Base-by-base conservation (phyloP, 2,797 vertebrate species). In the Lophius americanus region DNA sequence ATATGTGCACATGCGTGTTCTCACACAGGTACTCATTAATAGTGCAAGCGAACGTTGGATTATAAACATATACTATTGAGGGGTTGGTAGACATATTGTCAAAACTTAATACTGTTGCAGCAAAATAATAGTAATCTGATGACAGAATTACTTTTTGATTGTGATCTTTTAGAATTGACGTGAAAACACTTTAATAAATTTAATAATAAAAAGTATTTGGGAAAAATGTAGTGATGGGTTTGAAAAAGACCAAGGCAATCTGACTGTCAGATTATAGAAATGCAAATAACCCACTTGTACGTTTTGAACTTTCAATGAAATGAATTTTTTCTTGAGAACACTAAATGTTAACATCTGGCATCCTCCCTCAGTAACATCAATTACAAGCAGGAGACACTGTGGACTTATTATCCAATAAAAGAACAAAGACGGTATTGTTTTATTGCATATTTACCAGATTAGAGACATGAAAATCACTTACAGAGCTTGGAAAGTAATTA, bases 181-280 rank as follows among this genome's bases (percentile, higher is more conserved):
- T 75, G 43, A 78, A 81, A 90, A 86, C 81, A 82, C 51, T 83
- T 85, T 85, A 87, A 87, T 90, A 63, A 79, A 82, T n/a, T n/a
- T n/a, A n/a, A n/a, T n/a, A 87, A 84, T 64, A 55, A 62, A 55
- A 68, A 38, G 50, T 57, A 64, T 78, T 52, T 11, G 38, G 4
- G 7, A 23, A 43, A 52, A 64, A 75, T 78, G 68, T 81, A 68
- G 61, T 10, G 36, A 51, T 37, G 35, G 23, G 35, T 74, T 68
- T 56, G 39, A 66, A 61, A 53, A 67, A 71, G 74, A 81, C 72
- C 70, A 79, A 87, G 49, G 53, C 78, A 51, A 83, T 86, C 80
- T 70, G 76, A 78, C 79, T 78, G 79, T 78, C 70, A 73, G 79
- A 88, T 84, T 82, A 79, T 50, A 84, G 72, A 77, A 62, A 76